Evolutionary conservation across 2,888 invertebrate species (phyloP), one percentile per base, ranked within the genome.

Genomic region (Cataglyphis livida): DNA sequence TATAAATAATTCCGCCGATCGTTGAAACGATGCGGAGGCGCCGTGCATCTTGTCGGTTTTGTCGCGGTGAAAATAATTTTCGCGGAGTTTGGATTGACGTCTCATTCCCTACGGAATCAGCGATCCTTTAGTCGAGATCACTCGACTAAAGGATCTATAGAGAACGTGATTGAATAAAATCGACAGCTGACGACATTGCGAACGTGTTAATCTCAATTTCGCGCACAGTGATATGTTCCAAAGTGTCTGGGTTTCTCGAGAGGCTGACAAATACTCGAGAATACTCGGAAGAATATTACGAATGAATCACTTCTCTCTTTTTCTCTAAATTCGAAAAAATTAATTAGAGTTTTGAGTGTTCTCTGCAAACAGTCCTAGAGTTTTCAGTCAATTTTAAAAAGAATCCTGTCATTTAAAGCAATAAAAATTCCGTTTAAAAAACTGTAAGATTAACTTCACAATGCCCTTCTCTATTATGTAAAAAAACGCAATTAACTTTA

Each of bases 1-100:
- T 90, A 89, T 88, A 90, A 88, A 90, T 87, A 88, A 85, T 89
- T 81, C n/a, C 79, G 64, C 84, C 85, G 88, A 88, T 87, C 76
- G 73, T 68, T 64, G 41, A 51, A 64, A 59, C 35, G 57, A 18
- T n/a, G 62, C 71, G n/a, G 61, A 81, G 75, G 35, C 21, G 66
- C 21, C 21, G 71, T 15, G n/a, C 28, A 5, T 51, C 32, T 54
- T 25, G 41, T 41, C 21, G 59, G 41, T 59, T 32, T 28, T 15
- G 12, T 59, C 41, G 38, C 21, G 41, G 59, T 18, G 25, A 41
- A 41, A 41, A 62, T 2, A 9, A 25, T 54, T 7, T 18, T 51
- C 48, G 48, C n/a, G 48, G 48, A 15, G 15, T 44, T 32, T 7
- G 1, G 9, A 70, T 54, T 6, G 38, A 57, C 3, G 10, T 32